A percentile compares a stretch with the other conserved stretches of the same genome.
Conservation (phyloP, 1,140 invertebrate species). For the Meloidogyne exigua region DNA sequence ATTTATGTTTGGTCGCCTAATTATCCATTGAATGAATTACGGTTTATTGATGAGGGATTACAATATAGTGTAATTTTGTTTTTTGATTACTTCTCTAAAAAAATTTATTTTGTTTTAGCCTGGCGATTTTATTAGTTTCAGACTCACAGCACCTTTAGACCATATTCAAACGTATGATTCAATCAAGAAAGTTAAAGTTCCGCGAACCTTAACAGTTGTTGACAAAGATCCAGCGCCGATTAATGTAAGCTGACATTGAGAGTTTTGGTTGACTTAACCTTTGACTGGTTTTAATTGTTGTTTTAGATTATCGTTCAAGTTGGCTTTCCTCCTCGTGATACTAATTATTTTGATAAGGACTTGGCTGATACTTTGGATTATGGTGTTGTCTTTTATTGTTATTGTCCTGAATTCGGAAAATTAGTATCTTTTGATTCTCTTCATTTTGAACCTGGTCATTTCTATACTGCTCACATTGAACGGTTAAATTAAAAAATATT, state of each 20-base stretch:
- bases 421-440: neutral
- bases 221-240: neutral
- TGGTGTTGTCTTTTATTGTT: neutral
- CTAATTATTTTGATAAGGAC: neutral
- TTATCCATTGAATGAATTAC: neutral
- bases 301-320: neutral
- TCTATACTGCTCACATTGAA: neutral
- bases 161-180: neutral
- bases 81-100: neutral
- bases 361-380: neutral
- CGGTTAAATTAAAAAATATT: neutral
- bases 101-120: neutral
- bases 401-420: neutral
- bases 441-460: neutral
- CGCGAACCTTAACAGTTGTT: neutral
- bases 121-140: neutral
- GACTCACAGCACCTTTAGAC: neutral
- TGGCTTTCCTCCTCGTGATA: slow-evolving; percentile 1
- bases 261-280: neutral
- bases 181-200: neutral
- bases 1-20: neutral
- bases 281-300: neutral
- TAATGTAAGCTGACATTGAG: neutral
- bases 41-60: neutral
- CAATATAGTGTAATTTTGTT: neutral